Base-by-base conservation (phyloP, 2,113 vertebrate species). In the Anthoscopus minutus region DNA sequence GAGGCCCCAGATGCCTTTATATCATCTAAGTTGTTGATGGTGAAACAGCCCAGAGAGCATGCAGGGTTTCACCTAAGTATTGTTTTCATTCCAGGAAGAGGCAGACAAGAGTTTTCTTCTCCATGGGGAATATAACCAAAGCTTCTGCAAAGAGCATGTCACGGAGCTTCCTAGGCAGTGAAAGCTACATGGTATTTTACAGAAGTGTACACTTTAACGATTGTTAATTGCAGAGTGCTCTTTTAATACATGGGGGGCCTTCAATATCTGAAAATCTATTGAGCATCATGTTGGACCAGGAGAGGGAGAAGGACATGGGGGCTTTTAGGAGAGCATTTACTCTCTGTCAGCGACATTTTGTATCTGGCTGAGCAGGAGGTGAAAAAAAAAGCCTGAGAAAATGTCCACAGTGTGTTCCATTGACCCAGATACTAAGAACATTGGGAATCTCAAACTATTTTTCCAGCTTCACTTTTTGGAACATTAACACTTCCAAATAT, bases 381-480 rank as follows among this genome's bases (percentile, higher is more conserved):
- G 3, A 5, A 33, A 47, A 20, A 18, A 44, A 73, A 66, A 67
- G 44, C 10, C 61, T 47, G 44, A 74, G 88, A 94, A 97, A 96
- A 97, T 96, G 89, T 97, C 95, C 96, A 47, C 93, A 76, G 90
- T 93, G 62, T 60, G 80, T 96, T 96, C 94, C 90, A 92, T 94
- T 94, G 97, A 96, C 91, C 64, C 33, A 27, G 38, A 82, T 74
- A 51, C 47, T 50, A 71, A 74, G 71, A 91, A 76, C 71, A 37
- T 58, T 65, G 62, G 87, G 76, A 87, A 74, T 93, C 76, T 58
- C 51, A 81, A 92, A 71, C 62, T 86, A 33, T 86, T 86, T 89
- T 88, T 92, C 87, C 19, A 66, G 82, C 62, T 83, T 93, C 86
- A 62, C 93, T 95, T 97, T 96, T 92, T 92, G 81, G 56, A 96